These are phyloP conservation scores for Drosophila sulfurigaster DNA, from an alignment of 1,140 invertebrate species.

Conservation along the genomic window DNA sequence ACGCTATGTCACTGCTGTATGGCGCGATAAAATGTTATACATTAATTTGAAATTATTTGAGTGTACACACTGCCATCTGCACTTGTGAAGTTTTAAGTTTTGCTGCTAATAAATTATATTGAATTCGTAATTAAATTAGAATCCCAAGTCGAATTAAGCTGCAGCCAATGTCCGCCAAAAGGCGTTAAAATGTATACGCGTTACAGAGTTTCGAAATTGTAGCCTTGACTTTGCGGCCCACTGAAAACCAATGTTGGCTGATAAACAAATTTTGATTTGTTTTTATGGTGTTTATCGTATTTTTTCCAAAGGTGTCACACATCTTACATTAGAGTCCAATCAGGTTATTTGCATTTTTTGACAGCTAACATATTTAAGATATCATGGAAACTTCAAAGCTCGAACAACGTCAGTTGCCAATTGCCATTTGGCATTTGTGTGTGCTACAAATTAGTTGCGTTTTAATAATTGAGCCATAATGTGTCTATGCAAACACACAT, in stretches of 20 bases:
- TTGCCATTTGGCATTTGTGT: conserved; percentile 40
- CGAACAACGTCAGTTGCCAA: conserved; percentile 11
- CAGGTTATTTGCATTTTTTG: conserved; percentile 15
- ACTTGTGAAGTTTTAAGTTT: conserved; percentile 1
- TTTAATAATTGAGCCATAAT: conserved; percentile 79
- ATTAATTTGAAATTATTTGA: neutral
- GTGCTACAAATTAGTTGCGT: conserved; percentile 65
- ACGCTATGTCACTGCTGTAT: neutral
- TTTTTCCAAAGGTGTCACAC: conserved; percentile 47
- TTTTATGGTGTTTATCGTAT: neutral
- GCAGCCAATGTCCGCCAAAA: conserved; percentile 6
- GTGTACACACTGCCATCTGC: conserved; percentile 13
- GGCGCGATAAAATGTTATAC: neutral
- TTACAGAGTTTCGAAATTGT: conserved; percentile 10
- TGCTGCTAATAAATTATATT: conserved; percentile 20
- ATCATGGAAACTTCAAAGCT: conserved; percentile 1
- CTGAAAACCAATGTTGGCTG: neutral
- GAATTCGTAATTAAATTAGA: conserved; percentile 36
- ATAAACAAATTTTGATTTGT: conserved; percentile 28
- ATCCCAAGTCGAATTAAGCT: conserved; percentile 6
- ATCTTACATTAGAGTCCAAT: conserved; percentile 49
- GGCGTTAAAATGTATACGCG: neutral
- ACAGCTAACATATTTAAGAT: conserved; percentile 8
- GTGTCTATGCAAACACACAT: conserved; percentile 31
- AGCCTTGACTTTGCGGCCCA: conserved; percentile 34